Base-by-base conservation (phyloP, 2,797 vertebrate genomes). In the Fistularia tabacaria region DNA sequence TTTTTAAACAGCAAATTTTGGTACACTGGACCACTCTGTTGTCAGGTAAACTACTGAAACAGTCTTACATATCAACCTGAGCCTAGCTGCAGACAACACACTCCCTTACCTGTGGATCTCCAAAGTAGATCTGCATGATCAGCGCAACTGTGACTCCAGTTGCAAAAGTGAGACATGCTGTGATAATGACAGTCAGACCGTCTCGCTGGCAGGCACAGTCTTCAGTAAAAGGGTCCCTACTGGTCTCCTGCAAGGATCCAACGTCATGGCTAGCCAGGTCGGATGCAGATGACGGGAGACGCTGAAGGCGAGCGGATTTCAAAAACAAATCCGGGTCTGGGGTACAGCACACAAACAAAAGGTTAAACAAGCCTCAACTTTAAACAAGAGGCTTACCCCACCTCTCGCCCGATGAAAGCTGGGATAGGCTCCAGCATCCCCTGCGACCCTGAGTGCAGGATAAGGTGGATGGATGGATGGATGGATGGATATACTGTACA, bases 121-220 rank as follows among this genome's bases (percentile, higher is more conserved):
- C 96, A 49, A 99, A 94, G 83, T 99, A 98, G 84, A 99, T 97
- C 89, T 99, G 97, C 92, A 99, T 93, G 71, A 99, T 91, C 39
- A 99, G 93, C 6, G 97, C 97, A 43, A 99, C 87, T 0, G 96
- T 99, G 76, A 99, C 95, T 0, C 95, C 97, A 0, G 88, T 94
- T 62, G 97, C 97, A 0, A 99, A 99, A 49, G 97, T 99, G 64
- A 99, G 90, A 74, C 96, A 97, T 71, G 96, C 96, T 0, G 96
- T 99, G 85, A 99, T 94, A 71, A 99, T 98, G 84, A 99, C 91
- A 0, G 95, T 98, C 61, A 99, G 90, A 46, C 95, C 94, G 0
- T 99, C 97, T 69, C 96, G 91, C 40, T 92, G 92, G 78, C 96
- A 99, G 59, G 92, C 94, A 72, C 97, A 99, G 52, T 93, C 93